Evolutionary conservation across 1,140 invertebrate species (phyloP), one percentile per base, ranked within the genome.

Genomic region (Andricus grossulariae): DNA sequence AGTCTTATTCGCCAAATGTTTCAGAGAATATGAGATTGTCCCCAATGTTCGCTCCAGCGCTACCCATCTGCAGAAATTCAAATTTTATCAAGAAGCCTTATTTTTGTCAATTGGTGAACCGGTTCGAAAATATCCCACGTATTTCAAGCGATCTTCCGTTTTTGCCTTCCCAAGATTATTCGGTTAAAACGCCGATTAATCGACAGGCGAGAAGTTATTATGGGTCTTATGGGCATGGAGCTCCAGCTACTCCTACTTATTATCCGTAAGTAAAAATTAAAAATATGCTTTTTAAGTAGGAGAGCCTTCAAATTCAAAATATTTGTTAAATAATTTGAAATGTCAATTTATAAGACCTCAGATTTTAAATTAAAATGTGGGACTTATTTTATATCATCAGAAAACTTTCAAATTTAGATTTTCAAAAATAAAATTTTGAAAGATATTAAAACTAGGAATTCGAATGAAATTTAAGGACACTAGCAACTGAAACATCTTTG

Each of bases 131-230:
- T 45, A 39, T 66, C 45, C n/a, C 60, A 39, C 60, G 25, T 5
- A 10, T 39, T 66, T 39, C 60, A 2, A 66, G 15, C 13, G 39
- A 16, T 66, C 32, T 21, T 66, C 39, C 7, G 39, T 39, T 66
- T 66, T 66, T 39, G n/a, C 25, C 21, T n/a, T 45, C 60, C 25
- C 57, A 66, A 66, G 60, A 66, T 66, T 66, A 66, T 66, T 66
- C 32, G 25, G 32, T 0, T 66, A 32, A 39, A 39, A 52, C 73
- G 77, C 18, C 52, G 71, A 82, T 71, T 11, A 71, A 60, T 21
- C 55, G 84, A 75, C 82, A 86, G 50, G 71, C 80, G 11, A 85
- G 86, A 78, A 90, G 84, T 84, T 90, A 91, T 73, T 89, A 90
- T 51, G 80, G 77, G 60, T 76, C 72, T 73, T 89, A 90, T 51